Conservation (phyloP, 1,140 invertebrate genomes). For the Caenorhabditis inopinata region DNA sequence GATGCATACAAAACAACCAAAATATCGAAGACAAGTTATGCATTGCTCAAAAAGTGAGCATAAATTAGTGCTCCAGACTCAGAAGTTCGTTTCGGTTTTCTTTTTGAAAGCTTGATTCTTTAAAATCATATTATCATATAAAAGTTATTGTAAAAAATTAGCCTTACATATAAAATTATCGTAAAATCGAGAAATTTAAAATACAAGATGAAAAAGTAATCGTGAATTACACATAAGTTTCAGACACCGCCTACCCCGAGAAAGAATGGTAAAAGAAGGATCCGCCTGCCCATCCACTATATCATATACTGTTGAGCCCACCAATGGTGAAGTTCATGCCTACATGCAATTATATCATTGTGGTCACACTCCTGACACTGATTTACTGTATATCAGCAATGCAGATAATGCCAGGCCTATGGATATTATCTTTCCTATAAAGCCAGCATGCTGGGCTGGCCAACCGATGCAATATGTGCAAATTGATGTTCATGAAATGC, state of each 20-base stretch:
- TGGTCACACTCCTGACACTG: constrained; percentile 4
- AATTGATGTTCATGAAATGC: constrained; percentile 37
- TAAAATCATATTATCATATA: too few relatives aligned
- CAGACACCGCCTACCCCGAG: not conserved
- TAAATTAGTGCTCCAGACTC: constrained; percentile 15
- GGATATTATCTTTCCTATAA: not conserved
- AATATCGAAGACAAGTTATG: constrained; percentile 29
- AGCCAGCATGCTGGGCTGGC: constrained; percentile 8
- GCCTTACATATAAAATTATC: too few relatives aligned
- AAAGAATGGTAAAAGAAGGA: constrained; percentile 27
- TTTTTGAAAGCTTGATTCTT: too few relatives aligned
- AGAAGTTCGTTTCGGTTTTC: not conserved
- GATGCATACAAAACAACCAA: constrained; percentile 40
- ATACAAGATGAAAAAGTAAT: too few relatives aligned
- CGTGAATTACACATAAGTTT: too few relatives aligned
- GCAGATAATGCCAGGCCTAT: constrained; percentile 12
- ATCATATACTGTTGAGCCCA: not conserved
- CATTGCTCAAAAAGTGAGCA: constrained; percentile 37
- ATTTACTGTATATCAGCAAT: not conserved
- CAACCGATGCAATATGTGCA: constrained; percentile 29
- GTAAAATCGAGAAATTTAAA: too few relatives aligned
- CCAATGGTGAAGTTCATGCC: constrained; percentile 1
- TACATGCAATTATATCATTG: constrained; percentile 30
- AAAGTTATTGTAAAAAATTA: too few relatives aligned
- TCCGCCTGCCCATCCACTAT: constrained; percentile 19